Base-by-base conservation (phyloP, 2,888 invertebrate species). In the Rotaria macrura region DNA sequence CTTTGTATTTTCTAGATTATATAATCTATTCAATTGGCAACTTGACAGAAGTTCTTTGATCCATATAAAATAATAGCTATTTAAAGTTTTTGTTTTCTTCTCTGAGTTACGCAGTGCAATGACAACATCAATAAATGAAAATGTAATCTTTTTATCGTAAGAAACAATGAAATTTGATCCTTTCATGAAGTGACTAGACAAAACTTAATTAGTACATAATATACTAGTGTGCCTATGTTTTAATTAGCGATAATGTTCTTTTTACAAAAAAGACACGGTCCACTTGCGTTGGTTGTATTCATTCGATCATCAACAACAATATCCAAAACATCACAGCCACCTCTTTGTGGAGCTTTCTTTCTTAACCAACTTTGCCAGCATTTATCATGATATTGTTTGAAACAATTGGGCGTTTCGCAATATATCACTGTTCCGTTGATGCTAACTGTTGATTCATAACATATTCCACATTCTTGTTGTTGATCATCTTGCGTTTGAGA, bases 391-490 rank as follows among this genome's bases (percentile, higher is more conserved):
- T 79, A 79, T 79, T 79, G 79, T n/a, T 79, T 79, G n/a, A 38
- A 79, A 79, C 79, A 79, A 43, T 40, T 43, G 2, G 25, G 7
- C n/a, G 40, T 79, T 79, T 79, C 79, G n/a, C 79, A 79, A 79
- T 79, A 79, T 14, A 79, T 43, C 0, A 34, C 10, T 43, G 3
- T 25, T 23, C 20, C n/a, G 1, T 79, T 40, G 10, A 25, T 10
- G 12, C n/a, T 20, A 43, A 43, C 3, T 25, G 43, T 79, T 25
- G 40, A 43, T 43, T 40, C 40, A 43, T 43, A 79, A 79, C 79
- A 79, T 79, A 79, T 79, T 12, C 79, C 79, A 43, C 79, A 79
- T 79, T 79, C 79, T 79, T 43, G 34, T 34, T 65, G 65, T 65
- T 65, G 65, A 65, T 34, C 43, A n/a, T 79, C 79, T 10, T 40